Evolutionary conservation across 2,888 invertebrate genomes (phyloP).

Genomic region (Aleiodes alternator): DNA sequence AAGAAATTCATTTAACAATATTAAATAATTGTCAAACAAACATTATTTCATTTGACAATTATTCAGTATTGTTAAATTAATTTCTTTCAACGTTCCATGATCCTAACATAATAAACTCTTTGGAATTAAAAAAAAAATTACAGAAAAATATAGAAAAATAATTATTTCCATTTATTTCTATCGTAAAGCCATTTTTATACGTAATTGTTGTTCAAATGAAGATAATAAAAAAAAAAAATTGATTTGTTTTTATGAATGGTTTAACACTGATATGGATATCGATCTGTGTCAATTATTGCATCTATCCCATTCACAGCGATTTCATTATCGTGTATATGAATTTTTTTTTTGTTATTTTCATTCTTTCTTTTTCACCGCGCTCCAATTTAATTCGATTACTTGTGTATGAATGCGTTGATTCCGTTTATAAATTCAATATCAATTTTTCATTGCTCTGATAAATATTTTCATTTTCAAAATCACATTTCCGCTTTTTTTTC

Average conservation of each 20-base stretch:
- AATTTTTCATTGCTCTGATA: constrained; percentile 19
- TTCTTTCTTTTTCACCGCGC: constrained; percentile 15
- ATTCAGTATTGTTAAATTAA: too few species aligned
- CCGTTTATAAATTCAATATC: constrained; percentile 22
- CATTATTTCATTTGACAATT: too few species aligned
- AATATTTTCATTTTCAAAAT: constrained; percentile 14
- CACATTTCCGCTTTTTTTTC: constrained; percentile 3
- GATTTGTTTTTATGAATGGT: constrained; percentile 2
- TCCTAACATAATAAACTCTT: too few species aligned
- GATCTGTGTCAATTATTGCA: constrained; percentile 41
- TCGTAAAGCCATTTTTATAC: too few species aligned
- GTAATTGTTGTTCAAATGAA: too few species aligned
- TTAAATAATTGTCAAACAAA: too few species aligned
- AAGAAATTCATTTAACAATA: too few species aligned
- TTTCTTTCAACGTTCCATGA: too few species aligned
- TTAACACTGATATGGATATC: constrained; percentile 15
- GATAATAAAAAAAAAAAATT: constrained; percentile 32
- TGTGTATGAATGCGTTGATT: constrained; percentile 10
- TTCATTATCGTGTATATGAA: constrained; percentile 30
- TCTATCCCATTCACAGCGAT: constrained; percentile 36
- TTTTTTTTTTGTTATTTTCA: constrained; percentile 2
- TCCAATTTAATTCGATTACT: constrained; percentile 31
- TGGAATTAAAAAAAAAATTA: too few species aligned
- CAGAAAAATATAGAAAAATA: too few species aligned
- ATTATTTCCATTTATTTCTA: too few species aligned